A percentile compares a stretch with the other conserved stretches of the same genome.
Evolutionary conservation across 1,140 invertebrate genomes (phyloP).

Genomic region (Eriocheir sinensis): DNA sequence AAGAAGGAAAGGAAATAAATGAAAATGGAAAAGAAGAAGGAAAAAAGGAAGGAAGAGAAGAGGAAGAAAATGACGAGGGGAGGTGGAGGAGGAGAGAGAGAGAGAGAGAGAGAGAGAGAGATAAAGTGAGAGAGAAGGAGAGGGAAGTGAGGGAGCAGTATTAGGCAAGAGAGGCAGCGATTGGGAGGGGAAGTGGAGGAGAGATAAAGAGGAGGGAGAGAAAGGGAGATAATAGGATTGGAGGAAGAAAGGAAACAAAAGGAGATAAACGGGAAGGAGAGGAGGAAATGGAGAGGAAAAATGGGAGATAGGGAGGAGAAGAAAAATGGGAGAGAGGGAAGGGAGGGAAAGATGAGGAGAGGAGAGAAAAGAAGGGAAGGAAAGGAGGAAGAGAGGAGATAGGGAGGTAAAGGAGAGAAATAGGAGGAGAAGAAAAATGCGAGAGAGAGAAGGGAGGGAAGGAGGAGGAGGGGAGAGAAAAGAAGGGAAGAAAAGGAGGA

Average conservation of each 20-base stretch:
- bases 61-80: too few species aligned
- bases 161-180: not conserved
- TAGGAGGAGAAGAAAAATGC: not conserved
- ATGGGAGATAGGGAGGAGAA: not conserved
- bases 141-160: not conserved
- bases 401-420: not conserved
- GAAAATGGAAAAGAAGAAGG: not conserved
- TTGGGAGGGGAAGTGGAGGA: not conserved
- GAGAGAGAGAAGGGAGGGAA: too few species aligned
- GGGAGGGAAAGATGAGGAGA: not conserved
- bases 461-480: not conserved
- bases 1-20: not conserved
- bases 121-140: too few species aligned
- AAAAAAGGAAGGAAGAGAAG: too few species aligned
- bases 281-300: not conserved
- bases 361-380: not conserved
- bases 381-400: not conserved
- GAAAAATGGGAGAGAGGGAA: slow-evolving; percentile 9
- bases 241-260: not conserved
- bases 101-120: too few species aligned
- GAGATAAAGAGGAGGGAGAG: not conserved
- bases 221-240: not conserved
- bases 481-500: not conserved
- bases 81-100: too few species aligned
- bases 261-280: not conserved